A percentile compares a stretch with the other conserved stretches of the same genome.
Conservation (phyloP, 2,113 vertebrate species). For the Trichomycterus rosablanca region DNA sequence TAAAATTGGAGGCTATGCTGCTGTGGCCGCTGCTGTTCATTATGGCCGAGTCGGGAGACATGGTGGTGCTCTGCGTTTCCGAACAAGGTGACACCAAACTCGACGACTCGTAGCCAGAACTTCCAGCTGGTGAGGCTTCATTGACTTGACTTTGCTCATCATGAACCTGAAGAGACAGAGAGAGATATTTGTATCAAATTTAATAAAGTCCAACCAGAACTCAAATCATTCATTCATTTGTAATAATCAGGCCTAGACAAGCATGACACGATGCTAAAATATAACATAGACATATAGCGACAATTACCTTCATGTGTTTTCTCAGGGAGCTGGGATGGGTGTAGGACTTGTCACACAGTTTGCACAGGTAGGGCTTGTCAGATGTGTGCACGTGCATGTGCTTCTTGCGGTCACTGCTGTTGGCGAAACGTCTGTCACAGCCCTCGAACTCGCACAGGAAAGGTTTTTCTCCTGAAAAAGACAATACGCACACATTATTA, state of each 20-base stretch:
- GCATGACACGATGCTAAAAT: no score
- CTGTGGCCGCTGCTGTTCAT: slow-evolving; percentile 62
- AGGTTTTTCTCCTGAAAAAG: slow-evolving; percentile 77
- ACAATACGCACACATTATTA: background rate
- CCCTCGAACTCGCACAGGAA: slow-evolving; percentile 83
- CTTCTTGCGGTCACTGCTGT: slow-evolving; percentile 83
- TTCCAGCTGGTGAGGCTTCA: slow-evolving; percentile 74
- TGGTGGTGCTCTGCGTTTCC: slow-evolving; percentile 67
- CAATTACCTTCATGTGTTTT: slow-evolving; percentile 84
- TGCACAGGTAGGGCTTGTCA: slow-evolving; percentile 84
- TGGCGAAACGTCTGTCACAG: slow-evolving; percentile 81
- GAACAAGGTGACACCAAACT: slow-evolving; percentile 75
- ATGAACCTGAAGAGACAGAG: slow-evolving; percentile 63
- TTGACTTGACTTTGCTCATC: slow-evolving; percentile 70
- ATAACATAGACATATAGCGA: no score
- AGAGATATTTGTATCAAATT: no score
- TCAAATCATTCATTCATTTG: no score
- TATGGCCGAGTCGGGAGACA: slow-evolving; percentile 64
- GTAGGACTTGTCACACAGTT: slow-evolving; percentile 87
- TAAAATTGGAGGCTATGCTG: slow-evolving; percentile 77
- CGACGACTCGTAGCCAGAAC: slow-evolving; percentile 78
- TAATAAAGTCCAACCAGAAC: no score
- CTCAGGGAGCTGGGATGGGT: slow-evolving; percentile 82
- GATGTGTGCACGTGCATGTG: slow-evolving; percentile 86
- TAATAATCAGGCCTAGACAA: no score